These are phyloP conservation scores for Argya squamiceps DNA, from an alignment of 2,797 vertebrate species.

Conservation along the genomic window DNA sequence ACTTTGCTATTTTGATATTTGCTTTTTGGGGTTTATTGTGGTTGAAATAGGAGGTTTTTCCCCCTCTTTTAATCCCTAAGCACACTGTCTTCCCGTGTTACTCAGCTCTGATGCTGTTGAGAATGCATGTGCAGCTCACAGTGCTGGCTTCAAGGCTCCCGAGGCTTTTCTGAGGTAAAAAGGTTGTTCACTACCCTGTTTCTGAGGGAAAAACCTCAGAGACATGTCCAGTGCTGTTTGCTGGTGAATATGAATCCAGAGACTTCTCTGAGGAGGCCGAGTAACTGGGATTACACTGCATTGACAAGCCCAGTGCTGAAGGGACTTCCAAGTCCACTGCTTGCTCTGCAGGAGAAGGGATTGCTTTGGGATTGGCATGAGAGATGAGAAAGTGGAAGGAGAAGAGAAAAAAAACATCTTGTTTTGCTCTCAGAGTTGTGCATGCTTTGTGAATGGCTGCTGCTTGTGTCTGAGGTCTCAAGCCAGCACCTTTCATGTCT, in stretches of 20 bases:
- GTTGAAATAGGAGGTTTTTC: not conserved
- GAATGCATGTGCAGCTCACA: not conserved
- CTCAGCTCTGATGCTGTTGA: not conserved
- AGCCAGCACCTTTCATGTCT: not conserved
- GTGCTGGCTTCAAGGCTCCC: not conserved
- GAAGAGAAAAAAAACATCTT: rapidly evolving
- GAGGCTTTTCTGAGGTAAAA: not conserved
- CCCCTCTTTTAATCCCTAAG: not conserved
- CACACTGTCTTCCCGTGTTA: not conserved
- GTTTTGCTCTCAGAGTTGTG: not conserved
- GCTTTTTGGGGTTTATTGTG: rapidly evolving
- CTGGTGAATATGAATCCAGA: not conserved
- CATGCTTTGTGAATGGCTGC: not conserved
- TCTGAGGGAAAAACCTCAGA: not conserved
- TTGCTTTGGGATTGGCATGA: not conserved
- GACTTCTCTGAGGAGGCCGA: not conserved
- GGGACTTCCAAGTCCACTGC: not conserved
- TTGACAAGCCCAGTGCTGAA: not conserved
- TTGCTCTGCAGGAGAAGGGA: not conserved
- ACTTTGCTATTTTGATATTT: not conserved
- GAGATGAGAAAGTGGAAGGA: not conserved
- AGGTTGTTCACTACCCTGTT: not conserved
- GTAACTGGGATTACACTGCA: not conserved
- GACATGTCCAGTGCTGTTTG: not conserved
- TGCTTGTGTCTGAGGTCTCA: not conserved